Percentiles rank a stretch among this genome's conserved stretches.
phyloP scores from a whole-genome alignment of 2,888 invertebrate genomes.

The Chelonus formosanus region DNA sequence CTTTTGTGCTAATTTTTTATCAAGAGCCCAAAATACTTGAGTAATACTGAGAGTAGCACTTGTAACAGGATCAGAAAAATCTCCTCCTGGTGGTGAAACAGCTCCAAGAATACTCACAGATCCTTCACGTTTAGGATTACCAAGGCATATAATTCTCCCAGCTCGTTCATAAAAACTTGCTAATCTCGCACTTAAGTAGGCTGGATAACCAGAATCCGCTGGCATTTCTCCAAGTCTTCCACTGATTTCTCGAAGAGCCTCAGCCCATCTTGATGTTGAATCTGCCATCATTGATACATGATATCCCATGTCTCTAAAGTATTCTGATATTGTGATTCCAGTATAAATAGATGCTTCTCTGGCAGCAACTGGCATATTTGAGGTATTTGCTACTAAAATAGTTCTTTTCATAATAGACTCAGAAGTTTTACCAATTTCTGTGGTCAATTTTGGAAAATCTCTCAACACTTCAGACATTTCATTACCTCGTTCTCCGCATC shows the following conservation, averaged over 20 bases:
- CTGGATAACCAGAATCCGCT: conserved; percentile 96
- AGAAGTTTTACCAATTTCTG: conserved; percentile 71
- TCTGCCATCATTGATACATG: conserved; percentile 91
- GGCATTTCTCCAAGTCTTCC: conserved; percentile 99
- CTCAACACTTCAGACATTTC: conserved; percentile 78
- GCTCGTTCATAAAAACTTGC: conserved; percentile 99
- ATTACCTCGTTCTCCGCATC: conserved; percentile 78
- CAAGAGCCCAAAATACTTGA: conserved; percentile 98
- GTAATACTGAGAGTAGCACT: conserved; percentile 97
- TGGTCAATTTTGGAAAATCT: conserved; percentile 76
- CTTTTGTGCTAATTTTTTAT: conserved; percentile 96
- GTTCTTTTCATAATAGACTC: conserved; percentile 81
- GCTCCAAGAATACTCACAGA: conserved; percentile 98
- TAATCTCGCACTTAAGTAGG: conserved; percentile 94
- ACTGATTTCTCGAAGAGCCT: conserved; percentile 88
- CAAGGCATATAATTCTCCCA: conserved; percentile 91
- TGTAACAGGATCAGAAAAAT: conserved; percentile 99
- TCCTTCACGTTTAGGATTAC: conserved; percentile 95
- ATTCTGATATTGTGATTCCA: conserved; percentile 96
- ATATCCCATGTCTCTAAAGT: conserved; percentile 98
- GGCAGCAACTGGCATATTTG: conserved; percentile 96
- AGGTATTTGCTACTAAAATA: conserved; percentile 76
- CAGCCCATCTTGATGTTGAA: conserved; percentile 81
- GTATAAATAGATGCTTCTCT: conserved; percentile 99
- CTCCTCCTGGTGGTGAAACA: conserved; percentile 98